Conservation (phyloP, 2,888 invertebrate species). For the Eilema caniola region DNA sequence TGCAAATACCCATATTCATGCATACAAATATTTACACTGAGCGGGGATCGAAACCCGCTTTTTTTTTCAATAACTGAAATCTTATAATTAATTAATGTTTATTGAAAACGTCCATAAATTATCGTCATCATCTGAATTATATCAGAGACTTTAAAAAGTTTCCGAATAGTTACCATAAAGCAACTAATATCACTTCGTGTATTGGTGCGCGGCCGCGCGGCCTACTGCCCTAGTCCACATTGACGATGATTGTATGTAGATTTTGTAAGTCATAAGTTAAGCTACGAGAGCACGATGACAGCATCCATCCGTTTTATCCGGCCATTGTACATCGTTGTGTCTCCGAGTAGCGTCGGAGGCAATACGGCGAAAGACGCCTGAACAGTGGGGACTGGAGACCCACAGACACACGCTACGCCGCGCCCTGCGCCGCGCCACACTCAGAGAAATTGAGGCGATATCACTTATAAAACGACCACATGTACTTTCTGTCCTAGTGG, state of each 20-base stretch:
- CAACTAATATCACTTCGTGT: conserved; percentile 35
- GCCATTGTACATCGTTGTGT: conserved; percentile 65
- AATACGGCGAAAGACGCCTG: not conserved
- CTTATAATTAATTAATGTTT: too few species aligned
- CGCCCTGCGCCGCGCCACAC: conserved; percentile 57
- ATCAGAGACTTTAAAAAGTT: conserved; percentile 6
- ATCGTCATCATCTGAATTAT: not conserved
- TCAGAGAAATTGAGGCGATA: conserved; percentile 80
- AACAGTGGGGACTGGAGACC: conserved; percentile 25
- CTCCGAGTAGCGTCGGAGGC: conserved; percentile 34
- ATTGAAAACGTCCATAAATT: too few species aligned
- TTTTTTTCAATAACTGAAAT: too few species aligned
- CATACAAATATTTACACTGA: too few species aligned
- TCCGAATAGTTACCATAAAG: conserved; percentile 9
- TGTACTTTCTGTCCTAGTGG: conserved; percentile 77
- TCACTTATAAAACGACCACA: conserved; percentile 71
- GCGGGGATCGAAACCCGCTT: too few species aligned
- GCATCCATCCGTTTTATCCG: conserved; percentile 81
- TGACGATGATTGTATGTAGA: conserved; percentile 84
- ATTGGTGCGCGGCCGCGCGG: conserved; percentile 62
- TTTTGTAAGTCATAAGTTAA: conserved; percentile 83
- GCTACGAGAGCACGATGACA: conserved; percentile 76
- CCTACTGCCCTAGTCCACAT: conserved; percentile 85
- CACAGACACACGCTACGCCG: conserved; percentile 39
- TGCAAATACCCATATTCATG: too few species aligned